These are phyloP conservation scores for Sebastes umbrosus DNA, from an alignment of 2,797 vertebrate species.

Conservation along the genomic window DNA sequence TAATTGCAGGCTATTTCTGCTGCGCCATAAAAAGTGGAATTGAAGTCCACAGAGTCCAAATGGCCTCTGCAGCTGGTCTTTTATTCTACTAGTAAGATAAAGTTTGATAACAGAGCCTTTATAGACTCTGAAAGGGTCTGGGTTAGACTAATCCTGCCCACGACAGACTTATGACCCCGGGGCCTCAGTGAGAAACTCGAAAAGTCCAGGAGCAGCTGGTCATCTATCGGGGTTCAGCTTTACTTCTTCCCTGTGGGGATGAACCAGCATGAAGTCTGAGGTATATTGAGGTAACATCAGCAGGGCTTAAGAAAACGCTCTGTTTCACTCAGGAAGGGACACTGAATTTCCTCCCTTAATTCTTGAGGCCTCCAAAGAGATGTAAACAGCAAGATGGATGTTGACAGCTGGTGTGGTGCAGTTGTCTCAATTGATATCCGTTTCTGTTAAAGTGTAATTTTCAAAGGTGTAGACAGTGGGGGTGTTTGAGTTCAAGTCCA, in stretches of 20 bases:
- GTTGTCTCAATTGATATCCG: slow-evolving; percentile 54
- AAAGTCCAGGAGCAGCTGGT: slow-evolving; percentile 55
- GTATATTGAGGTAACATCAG: slow-evolving; percentile 50
- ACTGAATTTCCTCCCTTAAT: slow-evolving; percentile 23
- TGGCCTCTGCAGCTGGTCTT: slow-evolving; percentile 45
- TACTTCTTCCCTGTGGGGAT: slow-evolving; percentile 24
- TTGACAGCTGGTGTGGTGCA: slow-evolving; percentile 50
- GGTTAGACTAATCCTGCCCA: slow-evolving; percentile 56
- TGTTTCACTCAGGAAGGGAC: slow-evolving; percentile 41
- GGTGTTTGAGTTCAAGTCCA: slow-evolving; percentile 20
- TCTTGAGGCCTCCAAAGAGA: slow-evolving; percentile 50
- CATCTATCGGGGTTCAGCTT: slow-evolving; percentile 46
- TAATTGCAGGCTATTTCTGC: slow-evolving; percentile 41
- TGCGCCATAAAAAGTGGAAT: slow-evolving; percentile 53
- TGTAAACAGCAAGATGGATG: slow-evolving; percentile 63
- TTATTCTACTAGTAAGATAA: slow-evolving; percentile 54
- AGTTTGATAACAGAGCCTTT: slow-evolving; percentile 62
- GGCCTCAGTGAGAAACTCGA: slow-evolving; percentile 38
- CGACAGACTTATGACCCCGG: slow-evolving; percentile 58
- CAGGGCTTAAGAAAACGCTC: slow-evolving; percentile 43
- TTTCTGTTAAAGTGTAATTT: slow-evolving; percentile 40
- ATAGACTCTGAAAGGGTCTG: slow-evolving; percentile 55
- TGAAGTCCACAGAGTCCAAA: slow-evolving; percentile 49
- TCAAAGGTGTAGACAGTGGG: slow-evolving; percentile 27
- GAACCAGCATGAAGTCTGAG: slow-evolving; percentile 34